phyloP scores from a whole-genome alignment of 2,888 invertebrate genomes.

The Schrankia costaestrigalis region DNA sequence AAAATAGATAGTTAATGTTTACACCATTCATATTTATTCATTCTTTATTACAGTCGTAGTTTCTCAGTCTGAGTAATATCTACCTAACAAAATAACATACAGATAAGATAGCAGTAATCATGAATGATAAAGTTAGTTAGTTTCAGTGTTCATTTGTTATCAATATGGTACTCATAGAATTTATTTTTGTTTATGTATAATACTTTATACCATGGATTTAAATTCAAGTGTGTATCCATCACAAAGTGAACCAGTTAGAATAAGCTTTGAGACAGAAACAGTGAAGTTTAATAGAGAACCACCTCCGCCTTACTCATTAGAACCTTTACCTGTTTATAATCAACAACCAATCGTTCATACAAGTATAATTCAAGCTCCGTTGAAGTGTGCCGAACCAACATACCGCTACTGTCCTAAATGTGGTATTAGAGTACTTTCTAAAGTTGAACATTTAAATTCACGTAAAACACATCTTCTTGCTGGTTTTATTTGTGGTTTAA shows the following conservation, averaged over 20 bases:
- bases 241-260: constrained; percentile 29
- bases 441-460: constrained; percentile 60
- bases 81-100: constrained; percentile 37
- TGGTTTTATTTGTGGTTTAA: constrained; percentile 68
- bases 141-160: constrained; percentile 33
- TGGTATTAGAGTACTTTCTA: constrained; percentile 53
- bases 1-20: no score
- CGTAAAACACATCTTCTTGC: constrained; percentile 66
- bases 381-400: constrained; percentile 51
- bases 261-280: constrained; percentile 34
- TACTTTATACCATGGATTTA: constrained; percentile 35
- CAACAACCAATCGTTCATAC: constrained; percentile 50
- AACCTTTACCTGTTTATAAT: constrained; percentile 23
- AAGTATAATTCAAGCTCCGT: constrained; percentile 48
- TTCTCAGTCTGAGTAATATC: constrained; percentile 22
- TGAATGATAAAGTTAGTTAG: constrained; percentile 39
- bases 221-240: constrained; percentile 35
- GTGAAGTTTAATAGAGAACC: constrained; percentile 39
- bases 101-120: constrained; percentile 50
- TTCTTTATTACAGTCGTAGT: constrained; percentile 9
- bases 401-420: constrained; percentile 57
- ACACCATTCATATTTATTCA: no score
- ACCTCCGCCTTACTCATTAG: constrained; percentile 58
- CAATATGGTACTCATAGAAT: constrained; percentile 35
- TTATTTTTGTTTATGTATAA: constrained; percentile 15